Evolutionary conservation across 2,888 invertebrate species (phyloP), one percentile per base, ranked within the genome.

Genomic region (Nezara viridula): DNA sequence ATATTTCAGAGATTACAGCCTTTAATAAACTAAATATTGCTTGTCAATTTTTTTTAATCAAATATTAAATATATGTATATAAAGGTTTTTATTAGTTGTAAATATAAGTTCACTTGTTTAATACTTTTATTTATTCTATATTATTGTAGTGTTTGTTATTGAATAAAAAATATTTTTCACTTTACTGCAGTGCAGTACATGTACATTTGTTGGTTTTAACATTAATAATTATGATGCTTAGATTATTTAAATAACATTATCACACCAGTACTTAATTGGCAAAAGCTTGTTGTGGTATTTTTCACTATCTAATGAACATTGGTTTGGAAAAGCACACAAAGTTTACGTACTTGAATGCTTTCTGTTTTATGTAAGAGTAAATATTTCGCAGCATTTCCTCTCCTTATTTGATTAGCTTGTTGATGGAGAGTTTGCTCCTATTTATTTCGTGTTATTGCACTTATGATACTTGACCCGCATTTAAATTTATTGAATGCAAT

Each of bases 361-460:
- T 60, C 21, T 37, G 21, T 73, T 40, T 81, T 44, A 9, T 44
- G 81, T 81, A 44, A 81, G 24, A 81, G 44, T 81, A 81, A 73
- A 81, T 47, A 40, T 81, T 81, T 81, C n/a, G 81, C 81, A 81
- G 81, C 44, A 81, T 81, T 81, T 44, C 44, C n/a, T 81, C 81
- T 81, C 44, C 44, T 81, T 40, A 81, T 81, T 44, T 81, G n/a
- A 47, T 40, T 81, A 81, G n/a, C 81, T 81, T 81, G n/a, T 81
- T 81, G 81, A 12, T 81, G 81, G 81, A 81, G 81, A 81, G 44
- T 40, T 81, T 81, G 24, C 14, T 81, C 12, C 44, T 44, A 44
- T 81, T 40, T 81, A 81, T 81, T 81, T 81, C 81, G 44, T 81
- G 81, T 81, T 14, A 81, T 55, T 86, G 86, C 55, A 86, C 55